phyloP scores from a whole-genome alignment of 2,888 invertebrate species.

The Campoplex nolae region DNA sequence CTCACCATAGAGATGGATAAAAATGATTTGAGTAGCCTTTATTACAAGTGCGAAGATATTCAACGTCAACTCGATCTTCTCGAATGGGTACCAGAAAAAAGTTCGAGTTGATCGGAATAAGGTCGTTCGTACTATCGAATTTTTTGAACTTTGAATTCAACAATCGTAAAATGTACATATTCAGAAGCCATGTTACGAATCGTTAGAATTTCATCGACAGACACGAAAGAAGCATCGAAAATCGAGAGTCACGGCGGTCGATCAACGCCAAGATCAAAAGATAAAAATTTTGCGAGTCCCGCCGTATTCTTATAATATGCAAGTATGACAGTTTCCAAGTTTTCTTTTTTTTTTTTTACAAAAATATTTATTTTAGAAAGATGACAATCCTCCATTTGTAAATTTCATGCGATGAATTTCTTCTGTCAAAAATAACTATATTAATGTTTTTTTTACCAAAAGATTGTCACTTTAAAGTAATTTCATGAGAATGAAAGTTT shows the following conservation, averaged over 20 bases:
- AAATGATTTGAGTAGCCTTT: conserved; percentile 76
- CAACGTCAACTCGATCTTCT: conserved; percentile 80
- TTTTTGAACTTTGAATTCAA: background rate
- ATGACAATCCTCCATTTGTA: too few relatives aligned
- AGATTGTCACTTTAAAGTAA: background rate
- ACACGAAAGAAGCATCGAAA: too few relatives aligned
- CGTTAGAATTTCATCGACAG: too few relatives aligned
- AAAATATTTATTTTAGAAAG: too few relatives aligned
- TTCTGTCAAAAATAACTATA: too few relatives aligned
- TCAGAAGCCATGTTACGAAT: background rate
- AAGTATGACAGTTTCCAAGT: too few relatives aligned
- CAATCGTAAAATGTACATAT: background rate
- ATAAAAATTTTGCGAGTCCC: too few relatives aligned
- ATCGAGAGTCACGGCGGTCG: too few relatives aligned
- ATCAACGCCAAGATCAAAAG: too few relatives aligned
- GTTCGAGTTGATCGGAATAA: conserved; percentile 50
- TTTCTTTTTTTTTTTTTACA: too few relatives aligned
- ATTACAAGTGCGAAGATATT: conserved; percentile 80
- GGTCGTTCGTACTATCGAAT: background rate
- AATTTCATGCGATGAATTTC: too few relatives aligned
- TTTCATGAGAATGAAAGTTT: background rate
- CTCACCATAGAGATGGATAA: conserved; percentile 80
- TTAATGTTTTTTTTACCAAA: background rate
- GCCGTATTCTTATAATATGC: too few relatives aligned
- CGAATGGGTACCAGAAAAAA: conserved; percentile 73